Base-by-base conservation (phyloP, 2,888 invertebrate species). In the Therioaphis trifolii region DNA sequence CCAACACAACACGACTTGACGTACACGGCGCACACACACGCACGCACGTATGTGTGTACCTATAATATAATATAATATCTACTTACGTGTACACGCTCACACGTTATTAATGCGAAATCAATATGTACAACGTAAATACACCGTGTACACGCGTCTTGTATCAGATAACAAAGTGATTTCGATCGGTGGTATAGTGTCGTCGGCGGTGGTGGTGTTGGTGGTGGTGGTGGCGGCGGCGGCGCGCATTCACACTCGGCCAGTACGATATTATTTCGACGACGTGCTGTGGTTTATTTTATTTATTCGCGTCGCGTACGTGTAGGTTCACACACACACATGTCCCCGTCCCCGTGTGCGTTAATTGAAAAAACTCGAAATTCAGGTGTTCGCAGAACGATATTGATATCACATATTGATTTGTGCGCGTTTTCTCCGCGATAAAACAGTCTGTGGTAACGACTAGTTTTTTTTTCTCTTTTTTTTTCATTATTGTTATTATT, bases 361-460 rank as follows among this genome's bases (percentile, higher is more conserved):
- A 55, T 61, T 61, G 27, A 24, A 72, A n/a, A 29, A 29, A 49
- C 49, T 52, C 29, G 49, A 72, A 52, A 52, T 72, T 72, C 49
- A 21, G 49, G 49, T 52, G 49, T 49, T 72, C 5, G 72, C 46
- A 49, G 27, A 71, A 49, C 18, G 27, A 27, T 71, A 49, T 49
- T 18, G 71, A 46, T 49, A 9, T 11, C 18, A 40, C n/a, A 24
- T 49, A 27, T 71, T 18, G n/a, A 71, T 27, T 71, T n/a, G 71
- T 46, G 21, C 15, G 24, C 58, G 11, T 58, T 58, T 58, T 58
- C 58, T 58, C 58, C 14, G 58, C 58, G 24, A 58, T 58, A 58
- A 58, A 58, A 24, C 0, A 7, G 12, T 21, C 21, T 24, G n/a
- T n/a, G 58, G 21, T 21, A 58, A 58, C 58, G 24, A 58, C 58